Conservation (phyloP, 37 sponge, comb jelly and placozoan genomes). For the Amphimedon queenslandica region DNA sequence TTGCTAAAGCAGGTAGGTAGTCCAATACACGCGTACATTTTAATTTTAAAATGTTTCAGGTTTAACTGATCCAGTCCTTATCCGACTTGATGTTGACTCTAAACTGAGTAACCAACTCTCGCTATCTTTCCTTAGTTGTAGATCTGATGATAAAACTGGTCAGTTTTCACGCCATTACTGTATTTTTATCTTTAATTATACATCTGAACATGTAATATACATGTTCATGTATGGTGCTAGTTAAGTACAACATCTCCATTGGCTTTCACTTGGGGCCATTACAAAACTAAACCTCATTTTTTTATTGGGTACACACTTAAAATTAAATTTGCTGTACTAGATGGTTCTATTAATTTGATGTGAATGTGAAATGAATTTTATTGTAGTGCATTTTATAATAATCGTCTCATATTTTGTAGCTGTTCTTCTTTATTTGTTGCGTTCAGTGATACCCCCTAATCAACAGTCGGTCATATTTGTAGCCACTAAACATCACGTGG, state of each 20-base stretch:
- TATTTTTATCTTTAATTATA: neutral
- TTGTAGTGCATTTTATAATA: neutral
- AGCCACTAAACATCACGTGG: constrained; percentile 91
- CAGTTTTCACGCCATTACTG: neutral
- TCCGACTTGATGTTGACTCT: constrained; percentile 88
- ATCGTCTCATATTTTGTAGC: constrained; percentile 15
- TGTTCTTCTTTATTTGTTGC: constrained; percentile 78
- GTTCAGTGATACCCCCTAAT: constrained; percentile 28
- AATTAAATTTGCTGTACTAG: too few relatives aligned
- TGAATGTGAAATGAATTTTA: too few relatives aligned
- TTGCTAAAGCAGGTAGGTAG: constrained; percentile 88
- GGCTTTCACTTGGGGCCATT: too few relatives aligned
- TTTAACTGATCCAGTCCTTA: constrained; percentile 82
- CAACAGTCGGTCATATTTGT: constrained; percentile 86
- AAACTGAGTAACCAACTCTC: constrained; percentile 85
- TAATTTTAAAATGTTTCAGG: constrained; percentile 11
- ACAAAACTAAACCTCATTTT: too few relatives aligned
- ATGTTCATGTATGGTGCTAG: neutral
- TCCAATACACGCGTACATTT: constrained; percentile 7
- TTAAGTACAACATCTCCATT: too few relatives aligned
- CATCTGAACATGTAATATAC: too few relatives aligned
- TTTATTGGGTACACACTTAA: too few relatives aligned
- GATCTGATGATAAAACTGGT: constrained; percentile 73
- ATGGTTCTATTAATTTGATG: too few relatives aligned
- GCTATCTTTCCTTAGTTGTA: constrained; percentile 47